phyloP scores from a whole-genome alignment of 1,140 invertebrate species.

The Drosophila triauraria region DNA sequence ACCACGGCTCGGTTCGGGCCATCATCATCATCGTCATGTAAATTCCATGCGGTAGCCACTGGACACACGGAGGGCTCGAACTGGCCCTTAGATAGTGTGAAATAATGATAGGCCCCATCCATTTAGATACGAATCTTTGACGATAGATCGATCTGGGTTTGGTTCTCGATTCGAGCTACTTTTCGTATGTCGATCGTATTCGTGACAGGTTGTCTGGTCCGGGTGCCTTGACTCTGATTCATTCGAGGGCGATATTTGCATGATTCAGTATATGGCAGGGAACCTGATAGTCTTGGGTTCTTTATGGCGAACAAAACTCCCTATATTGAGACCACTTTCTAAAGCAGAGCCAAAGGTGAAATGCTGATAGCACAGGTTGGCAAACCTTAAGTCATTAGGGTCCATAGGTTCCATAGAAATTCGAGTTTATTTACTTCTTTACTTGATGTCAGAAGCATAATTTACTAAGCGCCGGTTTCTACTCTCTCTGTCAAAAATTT shows the following conservation, averaged over 20 bases:
- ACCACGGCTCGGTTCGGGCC: conserved; percentile 21
- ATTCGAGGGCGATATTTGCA: conserved; percentile 36
- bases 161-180: conserved; percentile 24
- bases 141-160: conserved; percentile 39
- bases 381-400: not conserved
- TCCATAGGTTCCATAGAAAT: not conserved
- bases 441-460: not conserved
- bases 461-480: not conserved
- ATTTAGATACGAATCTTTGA: conserved; percentile 56
- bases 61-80: conserved; percentile 43
- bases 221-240: conserved; percentile 45
- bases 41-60: conserved; percentile 50
- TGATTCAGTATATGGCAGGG: conserved; percentile 12
- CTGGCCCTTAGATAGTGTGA: conserved; percentile 52
- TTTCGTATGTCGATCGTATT: conserved; percentile 20
- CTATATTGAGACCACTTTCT: not conserved
- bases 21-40: conserved; percentile 41
- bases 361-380: not conserved
- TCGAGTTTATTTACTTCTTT: not conserved
- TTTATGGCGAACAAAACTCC: not conserved
- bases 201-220: conserved; percentile 39
- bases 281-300: conserved; percentile 12
- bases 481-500: too few species aligned
- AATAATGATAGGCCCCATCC: conserved; percentile 45
- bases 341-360: not conserved